phyloP scores from a whole-genome alignment of 2,113 vertebrate species.

The Sphyrna mokarran region DNA sequence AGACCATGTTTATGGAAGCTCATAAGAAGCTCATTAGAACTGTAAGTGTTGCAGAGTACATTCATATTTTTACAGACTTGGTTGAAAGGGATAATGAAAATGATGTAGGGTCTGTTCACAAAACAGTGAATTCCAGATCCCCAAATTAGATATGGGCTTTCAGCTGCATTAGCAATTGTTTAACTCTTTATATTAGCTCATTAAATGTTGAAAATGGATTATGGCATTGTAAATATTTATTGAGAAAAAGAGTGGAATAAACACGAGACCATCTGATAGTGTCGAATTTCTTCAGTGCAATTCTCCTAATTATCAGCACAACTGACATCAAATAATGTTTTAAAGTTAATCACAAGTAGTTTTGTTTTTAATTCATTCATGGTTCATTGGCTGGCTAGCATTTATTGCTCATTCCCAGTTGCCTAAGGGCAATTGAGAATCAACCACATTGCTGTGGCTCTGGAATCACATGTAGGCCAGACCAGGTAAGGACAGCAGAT shows the following conservation, averaged over 20 bases:
- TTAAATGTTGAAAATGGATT: background rate
- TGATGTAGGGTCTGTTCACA: background rate
- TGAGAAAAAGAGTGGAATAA: background rate
- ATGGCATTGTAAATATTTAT: background rate
- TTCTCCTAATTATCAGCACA: background rate
- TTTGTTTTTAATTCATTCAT: too few relatives aligned
- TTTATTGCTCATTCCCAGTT: too few relatives aligned
- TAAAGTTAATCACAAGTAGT: too few relatives aligned
- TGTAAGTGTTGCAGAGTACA: background rate
- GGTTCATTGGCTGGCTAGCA: too few relatives aligned
- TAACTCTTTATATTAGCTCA: background rate
- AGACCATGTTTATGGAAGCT: background rate
- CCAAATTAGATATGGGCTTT: conserved; percentile 5
- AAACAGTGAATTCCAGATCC: background rate
- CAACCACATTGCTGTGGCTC: too few relatives aligned
- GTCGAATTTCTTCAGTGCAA: background rate
- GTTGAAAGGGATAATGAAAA: conserved; percentile 14
- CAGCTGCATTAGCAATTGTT: background rate
- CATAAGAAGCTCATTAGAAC: background rate
- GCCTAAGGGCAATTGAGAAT: too few relatives aligned
- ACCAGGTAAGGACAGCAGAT: too few relatives aligned
- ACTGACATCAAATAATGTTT: background rate
- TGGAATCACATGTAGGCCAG: too few relatives aligned
- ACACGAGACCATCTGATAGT: background rate
- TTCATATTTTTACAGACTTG: background rate